Percentiles rank a stretch among this genome's conserved stretches.
Conservation (phyloP, 2,113 vertebrate species). For the Amblyopsis rosae region DNA sequence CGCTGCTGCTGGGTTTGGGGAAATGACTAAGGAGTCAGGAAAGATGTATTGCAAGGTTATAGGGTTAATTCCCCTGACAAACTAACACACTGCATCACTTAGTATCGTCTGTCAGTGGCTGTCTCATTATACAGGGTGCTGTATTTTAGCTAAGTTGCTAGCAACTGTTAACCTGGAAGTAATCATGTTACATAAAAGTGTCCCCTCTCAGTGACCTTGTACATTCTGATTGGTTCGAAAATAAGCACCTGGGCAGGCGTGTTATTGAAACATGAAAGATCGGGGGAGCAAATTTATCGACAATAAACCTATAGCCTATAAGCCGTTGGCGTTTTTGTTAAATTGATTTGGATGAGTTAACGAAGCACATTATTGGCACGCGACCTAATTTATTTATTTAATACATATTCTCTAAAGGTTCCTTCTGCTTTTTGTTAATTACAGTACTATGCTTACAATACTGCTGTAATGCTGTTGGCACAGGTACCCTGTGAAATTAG, state of each 20-base stretch:
- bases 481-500: slow-evolving; percentile 40
- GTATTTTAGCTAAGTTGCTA: slow-evolving; percentile 24
- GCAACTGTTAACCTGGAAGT: slow-evolving; percentile 33
- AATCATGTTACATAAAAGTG: slow-evolving; percentile 55
- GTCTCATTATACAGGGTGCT: slow-evolving; percentile 3
- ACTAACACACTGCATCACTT: not conserved
- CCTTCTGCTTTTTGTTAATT: slow-evolving; percentile 20
- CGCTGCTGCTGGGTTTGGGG: slow-evolving; percentile 37
- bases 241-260: slow-evolving; percentile 34
- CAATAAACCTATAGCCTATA: not conserved
- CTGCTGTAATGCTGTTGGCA: slow-evolving; percentile 25
- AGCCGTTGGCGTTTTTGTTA: no score
- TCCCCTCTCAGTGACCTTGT: slow-evolving; percentile 56
- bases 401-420: slow-evolving; percentile 20
- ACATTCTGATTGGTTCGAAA: slow-evolving; percentile 63
- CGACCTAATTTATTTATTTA: slow-evolving; percentile 1
- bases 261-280: slow-evolving; percentile 52
- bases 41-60: slow-evolving; percentile 45
- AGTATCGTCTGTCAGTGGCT: not conserved
- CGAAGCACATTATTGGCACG: slow-evolving; percentile 9
- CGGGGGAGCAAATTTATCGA: not conserved
- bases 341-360: no score
- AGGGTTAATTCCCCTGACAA: slow-evolving; percentile 30
- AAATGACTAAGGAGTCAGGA: slow-evolving; percentile 29
- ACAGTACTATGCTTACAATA: slow-evolving; percentile 15